Evolutionary conservation across 2,888 invertebrate genomes (phyloP).

Genomic region (Scaptomyza caliginosa): DNA sequence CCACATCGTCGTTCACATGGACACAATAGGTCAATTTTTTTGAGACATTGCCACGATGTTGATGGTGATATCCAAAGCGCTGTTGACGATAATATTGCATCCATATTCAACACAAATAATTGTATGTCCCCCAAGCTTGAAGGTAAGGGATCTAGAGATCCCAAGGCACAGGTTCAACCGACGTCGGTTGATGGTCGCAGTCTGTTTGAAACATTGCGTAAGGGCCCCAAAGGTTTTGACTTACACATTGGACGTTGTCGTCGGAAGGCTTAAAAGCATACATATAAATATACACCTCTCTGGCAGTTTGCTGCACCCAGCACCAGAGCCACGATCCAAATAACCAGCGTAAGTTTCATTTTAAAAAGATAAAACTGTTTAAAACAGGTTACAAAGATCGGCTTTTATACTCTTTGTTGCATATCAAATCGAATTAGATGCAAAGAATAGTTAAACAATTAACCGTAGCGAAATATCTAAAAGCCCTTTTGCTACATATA

Average conservation of each 20-base stretch:
- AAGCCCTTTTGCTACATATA: too few relatives aligned
- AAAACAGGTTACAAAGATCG: background rate
- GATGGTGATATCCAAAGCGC: too few relatives aligned
- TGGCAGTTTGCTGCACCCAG: background rate
- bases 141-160: background rate
- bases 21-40: too few relatives aligned
- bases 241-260: slow-evolving; percentile 59
- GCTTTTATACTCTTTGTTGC: background rate
- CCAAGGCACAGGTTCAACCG: slow-evolving; percentile 26
- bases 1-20: too few relatives aligned
- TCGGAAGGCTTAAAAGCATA: slow-evolving; percentile 34
- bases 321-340: background rate
- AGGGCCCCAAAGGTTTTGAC: slow-evolving; percentile 50
- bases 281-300: too few relatives aligned
- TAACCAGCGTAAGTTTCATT: background rate
- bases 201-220: slow-evolving; percentile 51
- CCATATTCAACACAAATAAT: slow-evolving; percentile 44
- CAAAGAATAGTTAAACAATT: background rate
- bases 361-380: background rate
- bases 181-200: slow-evolving; percentile 36
- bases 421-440: background rate
- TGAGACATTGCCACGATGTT: too few relatives aligned
- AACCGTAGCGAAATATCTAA: too few relatives aligned
- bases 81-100: slow-evolving; percentile 19
- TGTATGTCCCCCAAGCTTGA: slow-evolving; percentile 20